Evolutionary conservation across 2,113 vertebrate species (phyloP), one percentile per base, ranked within the genome.

Genomic region (Sprattus sprattus): DNA sequence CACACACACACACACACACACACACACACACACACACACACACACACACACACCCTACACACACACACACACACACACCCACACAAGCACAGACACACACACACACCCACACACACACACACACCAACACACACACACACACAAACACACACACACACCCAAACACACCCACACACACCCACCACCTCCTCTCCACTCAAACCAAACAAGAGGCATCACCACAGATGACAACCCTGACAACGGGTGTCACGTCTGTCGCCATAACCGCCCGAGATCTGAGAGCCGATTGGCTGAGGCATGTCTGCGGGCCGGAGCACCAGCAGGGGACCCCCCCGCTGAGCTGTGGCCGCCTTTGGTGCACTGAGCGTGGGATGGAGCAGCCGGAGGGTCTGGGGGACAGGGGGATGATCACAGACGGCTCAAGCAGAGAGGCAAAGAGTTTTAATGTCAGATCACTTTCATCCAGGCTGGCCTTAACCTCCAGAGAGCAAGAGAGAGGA

Each of bases 381-480:
- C 25, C 0, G 5, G 64, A 10, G 64, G 11, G 22, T 13, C 64
- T 13, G 64, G 64, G 64, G 25, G 25, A 3, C 0, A 10, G 71
- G 83, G 11, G 64, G 46, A 78, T 78, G 64, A 71, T 71, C 64
- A 32, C 83, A 84, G 44, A 84, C 6, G 32, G 57, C n/a, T 22
- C 18, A 16, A 15, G 32, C 57, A 67, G 45, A 54, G 20, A 15
- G 83, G 25, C 16, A 45, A 46, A 46, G 44, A 44, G 60, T 84
- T 84, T 84, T 84, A 67, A 84, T 84, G 83, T 64, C 57, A 84
- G 83, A 84, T 71, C 57, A 46, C 46, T 84, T 84, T 84, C 83
- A n/a, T 84, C 83, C 60, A 20, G 83, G 57, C 44, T 45, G 20
- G 45, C 57, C 25, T 71, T n/a, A n/a, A 1, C 54, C 82, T 32